Evolutionary conservation across 2,113 vertebrate genomes (phyloP).

Genomic region (Elaphurus davidianus): DNA sequence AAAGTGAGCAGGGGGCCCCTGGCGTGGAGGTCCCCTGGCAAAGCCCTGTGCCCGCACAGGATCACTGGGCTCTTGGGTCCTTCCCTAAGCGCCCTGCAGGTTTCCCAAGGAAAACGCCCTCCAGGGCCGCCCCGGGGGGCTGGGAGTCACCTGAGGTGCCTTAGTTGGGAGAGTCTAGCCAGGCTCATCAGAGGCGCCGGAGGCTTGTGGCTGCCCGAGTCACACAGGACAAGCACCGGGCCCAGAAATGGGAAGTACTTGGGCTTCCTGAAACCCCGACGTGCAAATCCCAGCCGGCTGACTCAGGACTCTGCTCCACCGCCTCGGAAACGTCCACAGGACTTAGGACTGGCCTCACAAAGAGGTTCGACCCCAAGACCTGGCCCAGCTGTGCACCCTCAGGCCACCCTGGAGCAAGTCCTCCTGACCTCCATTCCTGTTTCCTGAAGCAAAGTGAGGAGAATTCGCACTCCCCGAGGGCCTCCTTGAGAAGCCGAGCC

Average conservation of each 20-base stretch:
- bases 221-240: not conserved
- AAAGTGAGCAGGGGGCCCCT: not conserved
- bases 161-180: not conserved
- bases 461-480: not conserved
- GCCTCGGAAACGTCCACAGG: not conserved
- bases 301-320: not conserved
- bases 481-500: not conserved
- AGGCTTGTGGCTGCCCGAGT: not conserved
- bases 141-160: not conserved
- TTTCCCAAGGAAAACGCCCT: not conserved
- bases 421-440: not conserved
- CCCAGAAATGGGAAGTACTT: conserved; percentile 55
- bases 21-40: not conserved
- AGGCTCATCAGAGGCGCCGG: not conserved
- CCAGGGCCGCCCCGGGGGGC: not conserved
- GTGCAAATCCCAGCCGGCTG: conserved; percentile 42
- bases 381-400: not conserved
- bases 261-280: conserved; percentile 55
- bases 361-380: not conserved
- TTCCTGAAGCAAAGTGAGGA: not conserved
- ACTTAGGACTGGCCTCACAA: not conserved
- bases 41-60: not conserved
- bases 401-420: not conserved
- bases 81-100: not conserved
- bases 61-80: not conserved